Base-by-base conservation (phyloP, 2,888 invertebrate genomes). In the Villa cingulata region DNA sequence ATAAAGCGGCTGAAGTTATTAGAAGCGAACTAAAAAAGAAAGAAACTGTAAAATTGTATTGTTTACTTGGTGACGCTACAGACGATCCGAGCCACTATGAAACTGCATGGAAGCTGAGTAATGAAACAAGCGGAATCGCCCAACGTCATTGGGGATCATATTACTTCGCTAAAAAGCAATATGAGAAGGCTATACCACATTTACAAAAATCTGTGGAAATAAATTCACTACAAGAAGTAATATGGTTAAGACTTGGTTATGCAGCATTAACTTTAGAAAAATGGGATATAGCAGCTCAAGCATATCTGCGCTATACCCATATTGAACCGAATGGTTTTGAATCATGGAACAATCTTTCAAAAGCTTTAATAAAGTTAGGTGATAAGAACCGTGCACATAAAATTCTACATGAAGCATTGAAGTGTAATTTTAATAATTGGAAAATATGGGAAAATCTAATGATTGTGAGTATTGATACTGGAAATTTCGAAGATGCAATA, bases 291-390 rank as follows among this genome's bases (percentile, higher is more conserved):
- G 86, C 91, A 0, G 89, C 86, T 0, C 80, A 76, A 27, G 88
- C 90, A 0, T 96, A 95, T 65, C 76, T 88, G 41, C 77, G 83
- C 43, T 92, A 90, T 63, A 88, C 91, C 16, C 79, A 79, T 55
- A 71, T 96, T n/a, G 92, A 95, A 58, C 83, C 83, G 0, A 72
- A 83, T 68, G 86, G 86, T 46, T 96, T 90, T 65, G 95, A 97
- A 70, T 92, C 92, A 0, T 98, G 97, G 98, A 97, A 94, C 68
- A 98, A 98, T 67, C 72, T 98, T 49, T 91, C 94, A 15, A 91
- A 95, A 62, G 89, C 90, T 4, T 90, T 95, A 58, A 82, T 94
- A 10, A 84, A 87, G 60, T 72, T 86, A 46, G 85, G 86, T 0
- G 85, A 96, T 62, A 92, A 90, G 70, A 73, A 76, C 49, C 76